Evolutionary conservation across 2,113 vertebrate species (phyloP).

Genomic region (Hepsetus odoe): DNA sequence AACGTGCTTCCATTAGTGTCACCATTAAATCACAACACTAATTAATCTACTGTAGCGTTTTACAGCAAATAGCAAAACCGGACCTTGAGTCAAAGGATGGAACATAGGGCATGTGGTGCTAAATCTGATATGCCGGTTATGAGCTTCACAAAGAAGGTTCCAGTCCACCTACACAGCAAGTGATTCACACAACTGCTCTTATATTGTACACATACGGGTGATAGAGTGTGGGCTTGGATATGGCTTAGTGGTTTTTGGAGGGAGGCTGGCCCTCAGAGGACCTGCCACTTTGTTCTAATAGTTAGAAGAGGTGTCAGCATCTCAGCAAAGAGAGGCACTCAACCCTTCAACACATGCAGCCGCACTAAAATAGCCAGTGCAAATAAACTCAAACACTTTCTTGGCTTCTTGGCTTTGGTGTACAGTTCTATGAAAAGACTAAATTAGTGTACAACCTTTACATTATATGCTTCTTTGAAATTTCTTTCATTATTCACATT

Average conservation of each 20-base stretch:
- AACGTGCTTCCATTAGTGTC: conserved; percentile 22
- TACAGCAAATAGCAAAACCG: background rate
- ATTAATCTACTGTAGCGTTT: conserved; percentile 5
- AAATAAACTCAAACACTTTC: background rate
- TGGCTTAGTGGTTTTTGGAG: background rate
- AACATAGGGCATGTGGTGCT: background rate
- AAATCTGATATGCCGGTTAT: background rate
- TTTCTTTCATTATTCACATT: too few species aligned
- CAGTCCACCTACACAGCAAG: background rate
- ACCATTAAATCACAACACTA: background rate
- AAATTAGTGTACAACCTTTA: background rate
- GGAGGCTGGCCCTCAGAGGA: background rate
- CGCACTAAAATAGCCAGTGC: background rate
- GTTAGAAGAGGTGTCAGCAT: background rate
- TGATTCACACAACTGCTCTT: conserved; percentile 11
- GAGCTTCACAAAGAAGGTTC: background rate
- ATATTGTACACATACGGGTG: background rate
- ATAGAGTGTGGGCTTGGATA: background rate
- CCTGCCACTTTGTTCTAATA: background rate
- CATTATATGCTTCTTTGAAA: background rate
- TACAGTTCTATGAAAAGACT: too few species aligned
- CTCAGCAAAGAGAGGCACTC: background rate
- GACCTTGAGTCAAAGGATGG: background rate
- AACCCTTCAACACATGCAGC: background rate
- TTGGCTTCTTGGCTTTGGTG: too few species aligned